phyloP scores from a whole-genome alignment of 2,888 invertebrate species.

The Catocala fraxini region DNA sequence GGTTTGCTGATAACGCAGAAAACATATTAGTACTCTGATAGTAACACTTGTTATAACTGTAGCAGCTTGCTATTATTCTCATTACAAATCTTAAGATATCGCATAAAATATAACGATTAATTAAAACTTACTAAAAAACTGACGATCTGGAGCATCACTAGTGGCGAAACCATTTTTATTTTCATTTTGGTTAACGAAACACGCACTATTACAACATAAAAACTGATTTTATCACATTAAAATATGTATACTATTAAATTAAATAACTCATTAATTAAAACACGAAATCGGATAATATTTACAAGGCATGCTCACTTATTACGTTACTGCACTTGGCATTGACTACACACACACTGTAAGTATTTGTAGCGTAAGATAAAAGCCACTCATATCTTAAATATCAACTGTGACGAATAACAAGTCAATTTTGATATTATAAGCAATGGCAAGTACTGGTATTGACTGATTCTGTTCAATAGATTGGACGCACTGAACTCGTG shows the following conservation, averaged over 20 bases:
- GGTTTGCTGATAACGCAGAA: not conserved
- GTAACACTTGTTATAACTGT: not conserved
- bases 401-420: not conserved
- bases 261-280: not conserved
- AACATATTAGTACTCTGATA: not conserved
- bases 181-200: not conserved
- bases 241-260: not conserved
- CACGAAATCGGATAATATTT: not conserved
- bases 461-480: not conserved
- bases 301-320: no score
- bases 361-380: not conserved
- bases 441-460: not conserved
- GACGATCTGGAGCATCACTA: conserved; percentile 36
- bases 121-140: conserved; percentile 58
- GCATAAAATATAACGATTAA: no score
- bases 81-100: no score
- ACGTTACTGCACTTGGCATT: conserved; percentile 5
- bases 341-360: not conserved
- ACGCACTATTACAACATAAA: not conserved
- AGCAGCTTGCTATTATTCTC: no score
- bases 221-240: not conserved
- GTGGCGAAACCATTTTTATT: conserved; percentile 16
- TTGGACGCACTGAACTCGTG: not conserved
- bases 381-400: not conserved
- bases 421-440: not conserved